These are phyloP conservation scores for Euplexia lucipara DNA, from an alignment of 2,888 invertebrate genomes.

Conservation along the genomic window DNA sequence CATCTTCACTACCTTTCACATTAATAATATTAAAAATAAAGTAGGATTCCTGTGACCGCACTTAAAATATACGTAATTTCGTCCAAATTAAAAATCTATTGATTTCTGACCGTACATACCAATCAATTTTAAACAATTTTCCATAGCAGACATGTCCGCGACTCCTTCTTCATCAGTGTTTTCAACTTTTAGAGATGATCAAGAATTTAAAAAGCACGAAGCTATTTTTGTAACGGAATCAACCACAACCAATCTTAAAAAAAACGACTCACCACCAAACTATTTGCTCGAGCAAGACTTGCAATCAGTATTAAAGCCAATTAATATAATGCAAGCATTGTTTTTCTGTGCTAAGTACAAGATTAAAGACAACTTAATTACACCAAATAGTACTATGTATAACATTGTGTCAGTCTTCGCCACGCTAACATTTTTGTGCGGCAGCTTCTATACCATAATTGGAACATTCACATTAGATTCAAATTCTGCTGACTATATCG, in stretches of 20 bases:
- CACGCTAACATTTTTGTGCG: not conserved
- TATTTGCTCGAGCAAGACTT: conserved; percentile 1
- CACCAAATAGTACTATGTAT: conserved; percentile 18
- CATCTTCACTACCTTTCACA: too few relatives aligned
- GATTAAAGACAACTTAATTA: not conserved
- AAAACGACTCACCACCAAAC: not conserved
- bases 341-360: conserved; percentile 15
- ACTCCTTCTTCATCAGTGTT: too few relatives aligned
- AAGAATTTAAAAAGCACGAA: not conserved
- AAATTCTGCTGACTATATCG: not conserved
- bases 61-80: too few relatives aligned
- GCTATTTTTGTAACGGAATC: not conserved
- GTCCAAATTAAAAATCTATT: too few relatives aligned
- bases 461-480: not conserved
- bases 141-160: not conserved
- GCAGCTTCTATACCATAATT: not conserved
- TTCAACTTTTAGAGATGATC: not conserved
- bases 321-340: not conserved
- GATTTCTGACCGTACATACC: too few relatives aligned
- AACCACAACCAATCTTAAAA: not conserved
- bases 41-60: too few relatives aligned
- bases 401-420: not conserved
- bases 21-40: too few relatives aligned
- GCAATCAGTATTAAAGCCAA: conserved; percentile 6
- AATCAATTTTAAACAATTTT: not conserved